A percentile compares a stretch with the other conserved stretches of the same genome.
Evolutionary conservation across 2,113 vertebrate genomes (phyloP).

Genomic region (Emydocephalus ijimae): DNA sequence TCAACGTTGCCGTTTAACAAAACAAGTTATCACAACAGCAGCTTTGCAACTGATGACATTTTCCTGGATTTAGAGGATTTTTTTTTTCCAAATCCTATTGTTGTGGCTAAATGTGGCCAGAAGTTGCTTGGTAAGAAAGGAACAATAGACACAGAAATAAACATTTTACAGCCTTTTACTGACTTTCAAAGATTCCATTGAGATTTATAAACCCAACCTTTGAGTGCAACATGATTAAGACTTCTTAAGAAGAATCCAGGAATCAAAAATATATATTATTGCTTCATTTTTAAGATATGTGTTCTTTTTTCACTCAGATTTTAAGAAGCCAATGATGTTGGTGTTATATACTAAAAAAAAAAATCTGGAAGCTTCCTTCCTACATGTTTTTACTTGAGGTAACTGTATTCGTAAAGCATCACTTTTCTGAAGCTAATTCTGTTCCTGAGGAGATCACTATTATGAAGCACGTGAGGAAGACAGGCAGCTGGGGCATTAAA

Average conservation of each 20-base stretch:
- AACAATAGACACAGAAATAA: conserved; percentile 4
- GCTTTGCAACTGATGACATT: conserved; percentile 20
- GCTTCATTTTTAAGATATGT: conserved; percentile 30
- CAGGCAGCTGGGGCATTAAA: conserved; percentile 38
- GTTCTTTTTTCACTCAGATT: conserved; percentile 61
- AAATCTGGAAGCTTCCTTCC: conserved; percentile 50
- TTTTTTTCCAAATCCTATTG: conserved; percentile 15
- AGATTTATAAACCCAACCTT: conserved; percentile 58
- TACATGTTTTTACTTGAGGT: conserved; percentile 48
- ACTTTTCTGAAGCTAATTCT: conserved; percentile 25
- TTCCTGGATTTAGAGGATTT: neutral
- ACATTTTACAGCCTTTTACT: conserved; percentile 51
- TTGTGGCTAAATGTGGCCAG: conserved; percentile 32
- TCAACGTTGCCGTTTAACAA: conserved; percentile 39
- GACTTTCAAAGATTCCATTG: conserved; percentile 34
- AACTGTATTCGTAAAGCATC: conserved; percentile 46
- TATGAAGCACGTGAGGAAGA: conserved; percentile 42
- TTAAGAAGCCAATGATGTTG: conserved; percentile 63
- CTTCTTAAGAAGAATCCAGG: conserved; percentile 63
- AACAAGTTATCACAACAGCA: conserved; percentile 22
- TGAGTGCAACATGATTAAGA: conserved; percentile 58
- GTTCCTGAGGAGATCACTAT: conserved; percentile 52
- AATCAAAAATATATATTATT: conserved; percentile 45
- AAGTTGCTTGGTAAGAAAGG: conserved; percentile 21
- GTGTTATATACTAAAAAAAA: conserved; percentile 47